Percentiles rank a stretch among this genome's conserved stretches.
These are phyloP conservation scores for Sebastes trivittatus DNA, from an alignment of 2,797 vertebrate species.

Conservation along the genomic window DNA sequence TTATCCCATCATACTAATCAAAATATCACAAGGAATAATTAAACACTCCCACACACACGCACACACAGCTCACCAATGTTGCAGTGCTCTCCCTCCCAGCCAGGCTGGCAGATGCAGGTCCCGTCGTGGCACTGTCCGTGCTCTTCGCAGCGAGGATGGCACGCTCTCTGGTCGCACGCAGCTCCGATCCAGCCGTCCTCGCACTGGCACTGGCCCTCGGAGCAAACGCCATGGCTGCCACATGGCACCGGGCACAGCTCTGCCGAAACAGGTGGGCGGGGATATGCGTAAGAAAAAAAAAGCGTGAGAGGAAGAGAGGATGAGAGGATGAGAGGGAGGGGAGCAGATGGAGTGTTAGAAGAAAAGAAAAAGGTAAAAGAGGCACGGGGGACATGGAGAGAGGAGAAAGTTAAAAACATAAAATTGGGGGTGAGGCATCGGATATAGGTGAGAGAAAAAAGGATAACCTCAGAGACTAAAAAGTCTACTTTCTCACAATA, in stretches of 20 bases:
- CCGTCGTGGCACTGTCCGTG: conserved; percentile 95
- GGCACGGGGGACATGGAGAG: conserved; percentile 29
- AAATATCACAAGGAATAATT: conserved; percentile 56
- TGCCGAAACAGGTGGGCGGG: conserved; percentile 75
- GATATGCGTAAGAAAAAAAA: conserved; percentile 46
- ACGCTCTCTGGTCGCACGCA: conserved; percentile 89
- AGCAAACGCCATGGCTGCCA: conserved; percentile 91
- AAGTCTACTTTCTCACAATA: conserved; percentile 69
- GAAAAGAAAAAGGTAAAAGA: conserved; percentile 45
- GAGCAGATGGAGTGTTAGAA: conserved; percentile 54
- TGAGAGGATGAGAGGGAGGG: conserved; percentile 24
- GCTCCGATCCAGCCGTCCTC: conserved; percentile 94
- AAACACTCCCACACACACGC: conserved; percentile 20
- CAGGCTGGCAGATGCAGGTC: conserved; percentile 93
- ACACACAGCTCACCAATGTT: conserved; percentile 88
- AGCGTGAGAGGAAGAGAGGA: conserved; percentile 16
- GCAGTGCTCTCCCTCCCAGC: conserved; percentile 97
- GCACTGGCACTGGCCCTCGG: conserved; percentile 91
- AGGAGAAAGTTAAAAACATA: not conserved
- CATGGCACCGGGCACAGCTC: conserved; percentile 94
- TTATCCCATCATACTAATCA: conserved; percentile 31
- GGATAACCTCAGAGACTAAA: conserved; percentile 65
- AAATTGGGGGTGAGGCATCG: conserved; percentile 39
- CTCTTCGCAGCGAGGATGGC: conserved; percentile 91
- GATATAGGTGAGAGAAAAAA: conserved; percentile 48